A percentile compares a stretch with the other conserved stretches of the same genome.
These are phyloP conservation scores for Phasia obesa DNA, from an alignment of 2,888 invertebrate species.

Conservation along the genomic window DNA sequence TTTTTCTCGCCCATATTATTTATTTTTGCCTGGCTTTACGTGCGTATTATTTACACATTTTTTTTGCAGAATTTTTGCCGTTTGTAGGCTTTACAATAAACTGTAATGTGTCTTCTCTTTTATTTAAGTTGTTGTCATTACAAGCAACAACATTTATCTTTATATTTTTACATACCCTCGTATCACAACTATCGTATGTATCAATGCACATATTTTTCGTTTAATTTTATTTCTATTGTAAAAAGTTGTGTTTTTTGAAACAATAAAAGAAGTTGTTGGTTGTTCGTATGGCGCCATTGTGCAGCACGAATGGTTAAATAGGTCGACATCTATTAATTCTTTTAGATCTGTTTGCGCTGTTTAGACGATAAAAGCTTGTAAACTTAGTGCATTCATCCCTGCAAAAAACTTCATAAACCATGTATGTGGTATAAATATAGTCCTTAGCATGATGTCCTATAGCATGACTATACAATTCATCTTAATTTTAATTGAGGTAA, in stretches of 20 bases:
- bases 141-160: conserved; percentile 43
- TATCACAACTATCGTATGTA: conserved; percentile 40
- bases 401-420: too few species aligned
- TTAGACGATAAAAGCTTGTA: too few species aligned
- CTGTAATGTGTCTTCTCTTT: neutral
- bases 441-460: too few species aligned
- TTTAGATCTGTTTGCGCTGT: too few species aligned
- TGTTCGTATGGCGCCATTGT: conserved; percentile 27
- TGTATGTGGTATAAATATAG: too few species aligned
- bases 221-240: neutral
- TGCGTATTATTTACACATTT: conserved; percentile 52
- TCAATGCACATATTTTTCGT: neutral
- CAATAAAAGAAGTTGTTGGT: conserved; percentile 22
- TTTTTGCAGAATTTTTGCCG: neutral
- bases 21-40: conserved; percentile 3
- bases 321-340: too few species aligned
- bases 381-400: too few species aligned
- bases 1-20: conserved; percentile 20
- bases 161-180: conserved; percentile 51
- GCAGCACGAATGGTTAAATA: too few species aligned
- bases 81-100: conserved; percentile 39
- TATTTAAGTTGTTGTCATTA: conserved; percentile 5
- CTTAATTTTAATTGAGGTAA: too few species aligned
- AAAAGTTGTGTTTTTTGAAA: conserved; percentile 3
- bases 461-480: too few species aligned